Percentiles rank a stretch among this genome's conserved stretches.
Conservation (phyloP, 1,140 invertebrate species). For the Ctenoplectra terminalis region DNA sequence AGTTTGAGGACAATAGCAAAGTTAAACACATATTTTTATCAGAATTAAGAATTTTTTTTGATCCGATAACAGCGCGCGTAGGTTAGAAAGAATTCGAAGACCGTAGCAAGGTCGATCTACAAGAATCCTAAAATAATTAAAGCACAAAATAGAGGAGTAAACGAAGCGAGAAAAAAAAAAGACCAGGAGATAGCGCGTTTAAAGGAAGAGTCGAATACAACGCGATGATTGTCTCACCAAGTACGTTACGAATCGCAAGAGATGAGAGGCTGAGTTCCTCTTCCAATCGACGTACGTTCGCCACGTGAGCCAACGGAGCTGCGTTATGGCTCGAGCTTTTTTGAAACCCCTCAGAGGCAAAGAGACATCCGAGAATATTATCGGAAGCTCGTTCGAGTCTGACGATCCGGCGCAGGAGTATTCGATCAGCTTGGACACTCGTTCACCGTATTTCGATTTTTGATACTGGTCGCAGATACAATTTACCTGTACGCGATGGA, state of each 20-base stretch:
- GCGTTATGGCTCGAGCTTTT: conserved; percentile 80
- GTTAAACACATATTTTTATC: too few species aligned
- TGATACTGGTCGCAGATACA: conserved; percentile 83
- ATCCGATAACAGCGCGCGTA: too few species aligned
- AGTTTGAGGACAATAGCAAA: too few species aligned
- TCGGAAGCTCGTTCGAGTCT: conserved; percentile 22
- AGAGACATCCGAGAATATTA: conserved; percentile 58
- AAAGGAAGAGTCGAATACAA: too few species aligned
- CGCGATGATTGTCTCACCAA: conserved; percentile 81
- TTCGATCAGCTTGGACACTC: conserved; percentile 70
- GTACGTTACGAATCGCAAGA: conserved; percentile 85
- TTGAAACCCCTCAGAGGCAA: conserved; percentile 68
- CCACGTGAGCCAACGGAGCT: conserved; percentile 84
- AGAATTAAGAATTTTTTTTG: too few species aligned
- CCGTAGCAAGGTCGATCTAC: too few species aligned
- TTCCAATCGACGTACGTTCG: conserved; percentile 84
- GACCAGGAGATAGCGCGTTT: too few species aligned
- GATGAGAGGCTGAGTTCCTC: conserved; percentile 84
- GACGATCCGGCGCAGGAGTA: conserved; percentile 44
- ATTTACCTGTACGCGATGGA: conserved; percentile 54
- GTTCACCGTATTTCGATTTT: conserved; percentile 79
- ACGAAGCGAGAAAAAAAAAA: background rate
- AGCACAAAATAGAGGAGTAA: background rate
- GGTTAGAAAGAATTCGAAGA: too few species aligned
- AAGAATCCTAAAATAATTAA: background rate